Conservation (phyloP, 1,140 invertebrate genomes). For the Nebria ingens region DNA sequence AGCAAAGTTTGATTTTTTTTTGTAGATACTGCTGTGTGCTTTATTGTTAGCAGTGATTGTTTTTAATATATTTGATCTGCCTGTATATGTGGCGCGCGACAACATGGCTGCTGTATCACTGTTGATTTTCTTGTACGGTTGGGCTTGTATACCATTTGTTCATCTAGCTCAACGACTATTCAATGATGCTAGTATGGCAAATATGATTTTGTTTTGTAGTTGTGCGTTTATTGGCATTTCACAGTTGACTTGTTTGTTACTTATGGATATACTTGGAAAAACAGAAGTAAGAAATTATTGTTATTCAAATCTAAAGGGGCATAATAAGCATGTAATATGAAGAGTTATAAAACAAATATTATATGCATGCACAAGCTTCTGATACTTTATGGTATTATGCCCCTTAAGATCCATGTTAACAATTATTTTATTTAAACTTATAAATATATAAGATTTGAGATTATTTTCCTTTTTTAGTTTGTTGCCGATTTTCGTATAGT, state of each 20-base stretch:
- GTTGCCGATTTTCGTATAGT: conserved; percentile 43
- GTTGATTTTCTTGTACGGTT: conserved; percentile 48
- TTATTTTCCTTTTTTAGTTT: conserved; percentile 25
- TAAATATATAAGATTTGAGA: not conserved
- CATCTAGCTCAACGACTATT: conserved; percentile 52
- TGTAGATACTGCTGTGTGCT: conserved; percentile 4
- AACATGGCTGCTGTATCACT: conserved; percentile 49
- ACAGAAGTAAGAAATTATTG: conserved; percentile 33
- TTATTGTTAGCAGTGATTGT: conserved; percentile 36
- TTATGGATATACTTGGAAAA: conserved; percentile 52
- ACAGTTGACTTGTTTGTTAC: conserved; percentile 46
- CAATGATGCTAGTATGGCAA: conserved; percentile 48
- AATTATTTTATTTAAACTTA: too few relatives aligned
- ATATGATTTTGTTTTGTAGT: conserved; percentile 52
- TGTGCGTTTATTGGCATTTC: conserved; percentile 49
- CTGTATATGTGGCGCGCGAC: conserved; percentile 49
- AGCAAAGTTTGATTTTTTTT: too few relatives aligned
- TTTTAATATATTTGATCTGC: conserved; percentile 48
- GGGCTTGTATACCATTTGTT: conserved; percentile 38
- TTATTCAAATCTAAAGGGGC: not conserved
- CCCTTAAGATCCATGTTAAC: too few relatives aligned
- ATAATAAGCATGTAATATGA: not conserved
- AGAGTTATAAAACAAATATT: not conserved
- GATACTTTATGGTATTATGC: too few relatives aligned
- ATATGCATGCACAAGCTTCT: too few relatives aligned